Conservation (phyloP, 2,888 invertebrate genomes). For the Cephus rjabovi region DNA sequence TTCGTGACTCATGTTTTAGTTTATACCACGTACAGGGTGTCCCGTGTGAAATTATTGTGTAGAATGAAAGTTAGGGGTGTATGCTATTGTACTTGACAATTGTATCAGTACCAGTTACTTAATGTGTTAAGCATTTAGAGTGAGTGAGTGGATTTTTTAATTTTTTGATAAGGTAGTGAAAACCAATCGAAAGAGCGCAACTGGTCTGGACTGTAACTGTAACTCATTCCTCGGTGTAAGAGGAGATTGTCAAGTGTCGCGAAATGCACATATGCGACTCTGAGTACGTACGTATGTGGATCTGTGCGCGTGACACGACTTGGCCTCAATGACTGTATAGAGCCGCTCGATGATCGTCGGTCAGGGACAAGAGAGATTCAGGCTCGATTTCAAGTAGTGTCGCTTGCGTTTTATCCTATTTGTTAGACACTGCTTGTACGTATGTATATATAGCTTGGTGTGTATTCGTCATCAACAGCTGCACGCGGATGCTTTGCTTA, state of each 20-base stretch:
- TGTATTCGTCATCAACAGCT: background rate
- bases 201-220: background rate
- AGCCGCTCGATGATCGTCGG: background rate
- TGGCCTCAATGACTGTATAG: background rate
- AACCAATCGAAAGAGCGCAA: background rate
- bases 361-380: background rate
- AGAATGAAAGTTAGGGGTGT: background rate
- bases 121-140: background rate
- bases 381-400: background rate
- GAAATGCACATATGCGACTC: background rate
- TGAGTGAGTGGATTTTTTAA: background rate
- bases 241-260: background rate
- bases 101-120: background rate
- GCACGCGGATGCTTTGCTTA: background rate
- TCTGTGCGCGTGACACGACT: background rate
- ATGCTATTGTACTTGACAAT: background rate
- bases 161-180: background rate
- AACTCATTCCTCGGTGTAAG: background rate
- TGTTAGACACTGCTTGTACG: background rate
- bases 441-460: background rate
- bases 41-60: background rate
- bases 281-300: background rate
- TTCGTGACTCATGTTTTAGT: constrained; percentile 10
- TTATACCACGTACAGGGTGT: constrained; percentile 7
- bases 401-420: background rate